Evolutionary conservation across 2,113 vertebrate genomes (phyloP), one percentile per base, ranked within the genome.

Genomic region (Epinephelus lanceolatus): DNA sequence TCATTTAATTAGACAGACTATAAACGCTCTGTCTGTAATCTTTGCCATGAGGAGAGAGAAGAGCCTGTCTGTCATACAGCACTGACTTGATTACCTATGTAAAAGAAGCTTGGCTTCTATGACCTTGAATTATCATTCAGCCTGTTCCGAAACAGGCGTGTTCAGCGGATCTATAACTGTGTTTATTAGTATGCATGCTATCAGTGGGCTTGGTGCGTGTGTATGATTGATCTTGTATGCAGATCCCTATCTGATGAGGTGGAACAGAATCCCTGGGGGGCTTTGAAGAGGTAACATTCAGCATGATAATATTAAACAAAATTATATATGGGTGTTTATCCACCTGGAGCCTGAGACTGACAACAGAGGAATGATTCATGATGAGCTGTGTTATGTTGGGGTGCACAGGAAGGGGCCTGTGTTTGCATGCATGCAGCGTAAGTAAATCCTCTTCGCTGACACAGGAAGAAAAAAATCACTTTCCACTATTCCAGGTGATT

Each of bases 241-340:
- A 88, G 71, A 86, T 90, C 51, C 68, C 53, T 80, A 76, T 89
- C 84, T 81, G 86, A 79, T 76, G 71, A 85, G 71, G 55, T 68
- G 60, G 68, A 86, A 71, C 68, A 60, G 51, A 49, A 49, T 78
- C 71, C 74, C 40, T 17, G 15, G 52, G 57, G 77, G 69, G 52
- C 23, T 76, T 74, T 71, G 30, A 61, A 68, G 76, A 80, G 71
- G 33, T 57, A 78, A 73, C 70, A 75, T 83, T 80, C 74, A 51
- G 81, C 47, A 68, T 62, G 63, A 40, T 77, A 61, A 37, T 57
- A 76, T 86, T 76, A 80, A 80, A 86, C 30, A 33, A 52, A 49
- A 80, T 83, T 11, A 62, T n/a, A 57, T 30, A 57, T 69, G 21
- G 15, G 47, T 42, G 63, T 75, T 78, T 83, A 57, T 76, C 78